Conservation (phyloP, 2,113 vertebrate genomes). For the Leucopsar rothschildi region DNA sequence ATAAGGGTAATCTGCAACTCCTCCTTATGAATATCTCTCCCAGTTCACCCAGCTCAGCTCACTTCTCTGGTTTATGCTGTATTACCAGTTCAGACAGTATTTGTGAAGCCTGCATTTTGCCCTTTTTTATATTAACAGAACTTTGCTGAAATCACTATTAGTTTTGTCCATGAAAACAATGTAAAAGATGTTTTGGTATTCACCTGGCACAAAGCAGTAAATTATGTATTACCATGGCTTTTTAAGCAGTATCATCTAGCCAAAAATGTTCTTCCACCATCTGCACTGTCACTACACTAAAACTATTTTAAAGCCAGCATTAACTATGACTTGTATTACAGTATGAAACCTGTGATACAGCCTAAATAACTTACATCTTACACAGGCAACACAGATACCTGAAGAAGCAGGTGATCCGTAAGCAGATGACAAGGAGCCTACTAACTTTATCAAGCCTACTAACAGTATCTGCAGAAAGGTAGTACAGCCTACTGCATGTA, state of each 20-base stretch:
- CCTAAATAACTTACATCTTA: neutral
- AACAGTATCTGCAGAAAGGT: neutral
- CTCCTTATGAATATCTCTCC: neutral
- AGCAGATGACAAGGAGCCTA: neutral
- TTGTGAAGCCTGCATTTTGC: neutral
- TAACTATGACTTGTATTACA: neutral
- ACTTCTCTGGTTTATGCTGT: neutral
- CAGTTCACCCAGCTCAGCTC: neutral
- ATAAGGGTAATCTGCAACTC: neutral
- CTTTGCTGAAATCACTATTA: neutral
- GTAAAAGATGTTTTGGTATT: neutral
- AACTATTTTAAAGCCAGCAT: neutral
- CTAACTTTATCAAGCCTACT: neutral
- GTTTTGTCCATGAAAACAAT: neutral
- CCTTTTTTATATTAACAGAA: neutral
- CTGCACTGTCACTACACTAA: neutral
- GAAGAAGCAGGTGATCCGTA: neutral
- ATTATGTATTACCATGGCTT: neutral
- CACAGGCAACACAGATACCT: neutral
- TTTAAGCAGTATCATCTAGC: neutral
- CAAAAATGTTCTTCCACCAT: neutral
- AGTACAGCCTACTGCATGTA: no score
- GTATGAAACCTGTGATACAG: neutral
- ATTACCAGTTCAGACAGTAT: accelerated
- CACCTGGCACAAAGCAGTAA: neutral